Base-by-base conservation (phyloP, 2,797 vertebrate genomes). In the Scolopax bukidnonensis region DNA sequence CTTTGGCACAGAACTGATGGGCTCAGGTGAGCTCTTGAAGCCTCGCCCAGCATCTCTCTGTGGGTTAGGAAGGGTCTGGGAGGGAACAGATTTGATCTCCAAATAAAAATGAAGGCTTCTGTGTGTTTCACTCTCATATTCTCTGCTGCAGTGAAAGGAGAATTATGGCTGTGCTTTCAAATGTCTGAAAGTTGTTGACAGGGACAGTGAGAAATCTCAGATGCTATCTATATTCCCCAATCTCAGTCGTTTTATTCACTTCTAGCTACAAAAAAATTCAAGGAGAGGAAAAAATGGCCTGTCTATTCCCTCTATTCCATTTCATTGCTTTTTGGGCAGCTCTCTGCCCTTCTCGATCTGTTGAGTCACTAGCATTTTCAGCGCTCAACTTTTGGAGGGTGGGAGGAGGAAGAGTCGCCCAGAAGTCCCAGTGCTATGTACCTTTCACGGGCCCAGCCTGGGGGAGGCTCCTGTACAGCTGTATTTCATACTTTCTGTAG, bases 171-270 rank as follows among this genome's bases (percentile, higher is more conserved):
- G 43, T 83, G 75, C 84, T 89, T 95, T 92, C 84, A 83, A 23
- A 85, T 78, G 53, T 91, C 65, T 91, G 57, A 50, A 93, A 71
- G 85, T 78, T 97, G 89, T 95, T 96, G 94, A 86, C 91, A 95
- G 87, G 61, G 65, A 83, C 83, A 89, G 87, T 5, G 10, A 94
- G 89, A 83, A 87, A 91, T 89, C 83, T 91, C 83, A 84, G 84
- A 96, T 91, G 68, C 71, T 91, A 71, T 96, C 91, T 89, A 38
- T 87, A 83, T 78, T 93, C 80, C 61, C 1, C 3, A 16, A 64
- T 89, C 64, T 94, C 36, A 16, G 69, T 91, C 74, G 68, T 85
- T 95, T 90, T 91, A 81, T 91, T 94, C 82, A 57, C 76, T 88
- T 94, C 68, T 87, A 91, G 60, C 64, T 83, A 56, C 68, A 84